Evolutionary conservation across 1,140 invertebrate genomes (phyloP).

Genomic region (Colletes gigas): DNA sequence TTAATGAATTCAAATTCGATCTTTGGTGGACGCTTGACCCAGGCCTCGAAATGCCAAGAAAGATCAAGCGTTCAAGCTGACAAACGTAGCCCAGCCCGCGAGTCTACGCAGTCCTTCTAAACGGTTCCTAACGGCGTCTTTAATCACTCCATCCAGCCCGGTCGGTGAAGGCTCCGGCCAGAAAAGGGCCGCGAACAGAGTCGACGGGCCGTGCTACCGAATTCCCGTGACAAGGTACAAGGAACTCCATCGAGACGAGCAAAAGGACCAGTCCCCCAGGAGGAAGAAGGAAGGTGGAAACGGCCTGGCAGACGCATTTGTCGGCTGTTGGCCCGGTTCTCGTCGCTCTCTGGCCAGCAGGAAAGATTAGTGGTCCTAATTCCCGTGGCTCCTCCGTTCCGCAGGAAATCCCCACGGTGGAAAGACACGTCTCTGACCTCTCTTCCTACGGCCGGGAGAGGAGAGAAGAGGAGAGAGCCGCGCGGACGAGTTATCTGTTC

Average conservation of each 20-base stretch:
- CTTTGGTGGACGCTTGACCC: not conserved
- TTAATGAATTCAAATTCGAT: no score
- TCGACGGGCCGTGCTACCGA: conserved; percentile 59
- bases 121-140: conserved; percentile 34
- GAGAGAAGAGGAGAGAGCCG: not conserved
- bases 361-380: conserved; percentile 72
- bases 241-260: conserved; percentile 32
- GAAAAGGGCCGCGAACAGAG: conserved; percentile 35
- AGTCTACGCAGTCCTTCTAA: conserved; percentile 18
- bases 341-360: conserved; percentile 63
- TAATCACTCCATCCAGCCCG: conserved; percentile 26
- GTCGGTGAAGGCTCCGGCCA: not conserved
- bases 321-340: conserved; percentile 75
- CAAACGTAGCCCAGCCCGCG: conserved; percentile 3
- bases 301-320: conserved; percentile 75
- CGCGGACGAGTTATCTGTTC: conserved; percentile 60
- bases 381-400: conserved; percentile 41
- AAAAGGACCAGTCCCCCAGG: conserved; percentile 13
- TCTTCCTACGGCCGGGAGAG: not conserved
- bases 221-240: conserved; percentile 60
- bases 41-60: not conserved
- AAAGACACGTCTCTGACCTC: conserved; percentile 44
- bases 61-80: not conserved
- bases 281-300: conserved; percentile 60
- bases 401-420: conserved; percentile 35